Conservation (phyloP, 2,797 vertebrate species). For the Pseudochirops cupreus region DNA sequence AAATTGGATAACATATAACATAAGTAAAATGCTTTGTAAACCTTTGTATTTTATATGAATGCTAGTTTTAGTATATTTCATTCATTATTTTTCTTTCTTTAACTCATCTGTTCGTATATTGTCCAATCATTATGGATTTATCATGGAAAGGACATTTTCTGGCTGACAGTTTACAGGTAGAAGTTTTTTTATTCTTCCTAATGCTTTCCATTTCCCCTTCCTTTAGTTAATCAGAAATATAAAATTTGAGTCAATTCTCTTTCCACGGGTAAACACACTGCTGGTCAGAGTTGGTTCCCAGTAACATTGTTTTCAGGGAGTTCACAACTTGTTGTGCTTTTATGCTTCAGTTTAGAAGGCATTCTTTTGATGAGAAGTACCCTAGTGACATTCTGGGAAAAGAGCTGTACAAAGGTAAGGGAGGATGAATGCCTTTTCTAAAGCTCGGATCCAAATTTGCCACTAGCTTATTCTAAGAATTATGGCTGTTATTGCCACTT, state of each 20-base stretch:
- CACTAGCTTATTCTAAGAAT: background rate
- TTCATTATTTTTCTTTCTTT: too few relatives aligned
- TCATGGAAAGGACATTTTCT: background rate
- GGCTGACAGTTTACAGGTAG: background rate
- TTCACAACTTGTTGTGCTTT: background rate
- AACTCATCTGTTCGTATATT: background rate
- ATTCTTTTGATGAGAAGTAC: background rate
- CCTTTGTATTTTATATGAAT: background rate
- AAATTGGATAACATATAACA: background rate
- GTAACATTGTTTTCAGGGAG: slow-evolving; percentile 13
- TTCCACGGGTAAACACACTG: background rate
- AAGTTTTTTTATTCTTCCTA: background rate
- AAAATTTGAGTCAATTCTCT: background rate
- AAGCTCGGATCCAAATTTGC: background rate
- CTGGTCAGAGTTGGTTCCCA: slow-evolving; percentile 13
- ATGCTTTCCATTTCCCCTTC: background rate
- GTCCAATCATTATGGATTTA: background rate
- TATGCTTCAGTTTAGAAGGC: background rate
- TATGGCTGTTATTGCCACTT: background rate
- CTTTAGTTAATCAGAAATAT: background rate
- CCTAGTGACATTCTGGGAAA: slow-evolving; percentile 22
- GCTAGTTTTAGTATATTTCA: background rate
- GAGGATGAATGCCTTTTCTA: background rate
- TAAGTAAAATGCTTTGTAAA: background rate
- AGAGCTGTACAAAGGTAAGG: background rate